A percentile compares a stretch with the other conserved stretches of the same genome.
Evolutionary conservation across 1,140 invertebrate species (phyloP).

Genomic region (Neocloeon triangulifer): DNA sequence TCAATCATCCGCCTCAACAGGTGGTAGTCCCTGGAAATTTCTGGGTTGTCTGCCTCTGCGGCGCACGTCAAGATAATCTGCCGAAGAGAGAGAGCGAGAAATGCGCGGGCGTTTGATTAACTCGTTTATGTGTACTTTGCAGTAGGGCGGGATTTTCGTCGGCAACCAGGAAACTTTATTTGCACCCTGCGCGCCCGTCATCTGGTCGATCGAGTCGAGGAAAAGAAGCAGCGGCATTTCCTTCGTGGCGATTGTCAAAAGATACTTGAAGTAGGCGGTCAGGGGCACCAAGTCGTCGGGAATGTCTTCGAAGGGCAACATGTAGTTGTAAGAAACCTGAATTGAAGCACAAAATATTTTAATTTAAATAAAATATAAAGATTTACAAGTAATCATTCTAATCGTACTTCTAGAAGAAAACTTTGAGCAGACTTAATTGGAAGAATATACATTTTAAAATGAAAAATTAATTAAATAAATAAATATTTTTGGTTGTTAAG

Average conservation of each 20-base stretch:
- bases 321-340: constrained; percentile 91
- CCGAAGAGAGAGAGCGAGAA: too few relatives aligned
- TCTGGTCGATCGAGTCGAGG: constrained; percentile 81
- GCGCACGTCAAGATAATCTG: constrained; percentile 32
- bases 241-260: constrained; percentile 55
- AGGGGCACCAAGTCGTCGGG: constrained; percentile 89
- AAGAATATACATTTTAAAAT: too few relatives aligned
- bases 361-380: too few relatives aligned
- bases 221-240: constrained; percentile 72
- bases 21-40: constrained; percentile 68
- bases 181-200: constrained; percentile 82
- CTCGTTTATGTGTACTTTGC: too few relatives aligned
- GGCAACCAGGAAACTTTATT: constrained; percentile 95
- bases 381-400: too few relatives aligned
- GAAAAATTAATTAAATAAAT: too few relatives aligned
- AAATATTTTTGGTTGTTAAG: too few relatives aligned
- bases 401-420: too few relatives aligned
- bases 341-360: too few relatives aligned
- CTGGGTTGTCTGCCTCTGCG: constrained; percentile 62
- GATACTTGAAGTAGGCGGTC: constrained; percentile 85
- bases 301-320: constrained; percentile 75
- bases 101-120: not conserved
- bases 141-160: constrained; percentile 64
- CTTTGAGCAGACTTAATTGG: too few relatives aligned
- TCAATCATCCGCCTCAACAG: constrained; percentile 76